Percentiles rank a stretch among this genome's conserved stretches.
Conservation (phyloP, 2,797 vertebrate genomes). For the Apodemus agrarius region DNA sequence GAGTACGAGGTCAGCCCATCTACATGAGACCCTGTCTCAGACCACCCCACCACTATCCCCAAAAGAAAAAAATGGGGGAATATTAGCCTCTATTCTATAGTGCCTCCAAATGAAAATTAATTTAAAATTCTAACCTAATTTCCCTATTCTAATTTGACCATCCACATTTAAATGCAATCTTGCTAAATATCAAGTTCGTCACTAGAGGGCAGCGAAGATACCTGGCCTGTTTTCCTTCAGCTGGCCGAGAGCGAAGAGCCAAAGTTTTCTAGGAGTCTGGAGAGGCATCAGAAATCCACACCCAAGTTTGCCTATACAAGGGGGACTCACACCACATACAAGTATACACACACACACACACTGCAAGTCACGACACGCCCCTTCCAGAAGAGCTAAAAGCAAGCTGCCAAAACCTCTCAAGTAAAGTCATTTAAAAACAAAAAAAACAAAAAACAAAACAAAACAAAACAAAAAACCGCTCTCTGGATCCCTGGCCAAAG, state of each 20-base stretch:
- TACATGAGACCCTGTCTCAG: not conserved
- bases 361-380: not conserved
- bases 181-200: not conserved
- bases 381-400: not conserved
- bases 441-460: too few relatives aligned
- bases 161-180: not conserved
- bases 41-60: not conserved
- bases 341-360: not conserved
- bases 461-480: not conserved
- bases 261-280: not conserved
- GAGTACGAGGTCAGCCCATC: not conserved
- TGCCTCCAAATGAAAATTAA: not conserved
- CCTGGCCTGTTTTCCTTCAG: not conserved
- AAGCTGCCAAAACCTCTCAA: not conserved
- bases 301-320: not conserved
- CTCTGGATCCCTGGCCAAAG: not conserved
- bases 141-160: not conserved
- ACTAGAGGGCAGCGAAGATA: constrained; percentile 45
- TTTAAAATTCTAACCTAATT: constrained; percentile 32
- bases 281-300: not conserved
- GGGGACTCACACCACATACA: not conserved
- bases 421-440: not conserved
- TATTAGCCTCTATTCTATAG: not conserved
- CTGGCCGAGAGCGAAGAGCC: not conserved
- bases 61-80: not conserved